Evolutionary conservation across 2,797 vertebrate genomes (phyloP).

Genomic region (Coluber constrictor): DNA sequence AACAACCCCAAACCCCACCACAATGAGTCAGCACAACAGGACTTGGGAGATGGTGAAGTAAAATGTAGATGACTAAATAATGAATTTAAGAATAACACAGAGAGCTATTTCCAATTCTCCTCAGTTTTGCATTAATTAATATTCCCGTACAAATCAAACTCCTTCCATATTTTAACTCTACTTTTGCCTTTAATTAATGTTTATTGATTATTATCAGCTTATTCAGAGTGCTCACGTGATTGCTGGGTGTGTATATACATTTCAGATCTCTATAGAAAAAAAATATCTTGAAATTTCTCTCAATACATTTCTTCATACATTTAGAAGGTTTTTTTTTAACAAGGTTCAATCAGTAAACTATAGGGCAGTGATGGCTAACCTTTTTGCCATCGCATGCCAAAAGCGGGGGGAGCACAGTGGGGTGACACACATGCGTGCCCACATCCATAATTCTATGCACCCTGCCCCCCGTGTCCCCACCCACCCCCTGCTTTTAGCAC

Average conservation of each 20-base stretch:
- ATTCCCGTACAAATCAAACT: neutral
- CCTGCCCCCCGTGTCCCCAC: too few species aligned
- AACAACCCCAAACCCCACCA: neutral
- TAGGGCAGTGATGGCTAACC: neutral
- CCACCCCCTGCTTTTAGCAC: too few species aligned
- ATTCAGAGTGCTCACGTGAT: neutral
- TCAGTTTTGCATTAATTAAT: neutral
- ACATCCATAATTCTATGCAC: too few species aligned
- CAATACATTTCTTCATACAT: neutral
- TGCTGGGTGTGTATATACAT: neutral
- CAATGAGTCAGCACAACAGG: neutral
- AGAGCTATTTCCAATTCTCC: neutral
- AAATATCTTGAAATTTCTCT: neutral
- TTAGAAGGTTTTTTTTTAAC: neutral
- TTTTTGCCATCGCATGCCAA: too few species aligned
- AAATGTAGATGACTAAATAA: neutral
- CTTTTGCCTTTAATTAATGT: neutral
- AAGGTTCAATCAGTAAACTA: neutral
- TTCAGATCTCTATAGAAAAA: neutral
- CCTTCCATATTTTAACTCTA: neutral
- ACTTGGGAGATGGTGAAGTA: neutral
- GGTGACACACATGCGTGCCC: too few species aligned
- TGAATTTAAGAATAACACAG: neutral
- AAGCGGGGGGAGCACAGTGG: too few species aligned
- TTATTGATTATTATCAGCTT: neutral